A percentile compares a stretch with the other conserved stretches of the same genome.
Conservation (phyloP, 2,888 invertebrate species). For the Euplexia lucipara region DNA sequence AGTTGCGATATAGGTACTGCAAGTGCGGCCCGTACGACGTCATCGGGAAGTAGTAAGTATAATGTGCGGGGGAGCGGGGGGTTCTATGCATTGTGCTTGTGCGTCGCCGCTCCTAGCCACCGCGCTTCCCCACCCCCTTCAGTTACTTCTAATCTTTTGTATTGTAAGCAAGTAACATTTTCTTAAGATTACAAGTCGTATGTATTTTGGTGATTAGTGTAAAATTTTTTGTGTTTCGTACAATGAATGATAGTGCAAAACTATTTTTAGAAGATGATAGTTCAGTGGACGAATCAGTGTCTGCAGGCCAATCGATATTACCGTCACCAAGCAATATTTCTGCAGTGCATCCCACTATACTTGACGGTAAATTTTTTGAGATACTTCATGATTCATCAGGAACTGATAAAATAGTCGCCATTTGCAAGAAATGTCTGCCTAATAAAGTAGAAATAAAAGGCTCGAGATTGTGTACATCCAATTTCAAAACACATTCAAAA, state of each 20-base stretch:
- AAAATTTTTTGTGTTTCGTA: slow-evolving; percentile 15
- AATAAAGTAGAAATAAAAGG: slow-evolving; percentile 40
- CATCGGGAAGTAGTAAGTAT: slow-evolving; percentile 8
- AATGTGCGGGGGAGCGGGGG: slow-evolving; percentile 12
- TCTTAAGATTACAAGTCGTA: slow-evolving; percentile 22
- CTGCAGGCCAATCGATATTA: slow-evolving; percentile 19
- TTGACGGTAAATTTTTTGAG: slow-evolving; percentile 38
- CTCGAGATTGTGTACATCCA: slow-evolving; percentile 28
- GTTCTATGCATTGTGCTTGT: slow-evolving; percentile 14
- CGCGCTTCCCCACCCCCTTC: slow-evolving; percentile 1
- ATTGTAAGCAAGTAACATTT: slow-evolving; percentile 20
- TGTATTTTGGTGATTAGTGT: slow-evolving; percentile 26
- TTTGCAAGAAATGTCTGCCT: slow-evolving; percentile 41
- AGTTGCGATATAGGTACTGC: slow-evolving; percentile 8
- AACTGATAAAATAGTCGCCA: slow-evolving; percentile 32
- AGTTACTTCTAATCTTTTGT: slow-evolving; percentile 17
- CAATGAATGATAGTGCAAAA: slow-evolving; percentile 27
- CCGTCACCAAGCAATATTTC: slow-evolving; percentile 32
- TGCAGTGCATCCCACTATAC: slow-evolving; percentile 28
- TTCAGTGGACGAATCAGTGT: slow-evolving; percentile 28
- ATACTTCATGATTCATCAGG: slow-evolving; percentile 24
- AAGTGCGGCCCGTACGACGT: slow-evolving; percentile 11
- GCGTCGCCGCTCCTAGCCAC: slow-evolving; percentile 8
- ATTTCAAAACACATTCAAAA: slow-evolving; percentile 42
- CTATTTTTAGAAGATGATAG: slow-evolving; percentile 27